These are phyloP conservation scores for Himalopsyche anomala DNA, from an alignment of 2,888 invertebrate species.

Conservation along the genomic window DNA sequence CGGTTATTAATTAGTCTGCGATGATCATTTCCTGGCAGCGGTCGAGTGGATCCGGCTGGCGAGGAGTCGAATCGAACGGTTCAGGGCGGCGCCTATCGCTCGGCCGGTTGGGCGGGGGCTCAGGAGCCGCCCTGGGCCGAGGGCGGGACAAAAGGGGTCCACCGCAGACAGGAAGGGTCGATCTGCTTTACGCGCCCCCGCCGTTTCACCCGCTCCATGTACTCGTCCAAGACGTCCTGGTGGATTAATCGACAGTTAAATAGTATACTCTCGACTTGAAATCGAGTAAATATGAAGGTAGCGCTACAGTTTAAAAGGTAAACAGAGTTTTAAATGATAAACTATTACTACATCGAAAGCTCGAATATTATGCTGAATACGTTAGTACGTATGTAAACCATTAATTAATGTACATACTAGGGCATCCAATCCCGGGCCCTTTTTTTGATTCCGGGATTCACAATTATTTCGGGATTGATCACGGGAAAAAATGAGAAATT, in stretches of 20 bases:
- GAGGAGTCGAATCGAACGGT: slow-evolving; percentile 32
- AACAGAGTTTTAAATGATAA: no score
- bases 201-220: slow-evolving; percentile 87
- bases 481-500: no score
- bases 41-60: not conserved
- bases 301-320: no score
- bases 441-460: no score
- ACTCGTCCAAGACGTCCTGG: slow-evolving; percentile 95
- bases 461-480: no score
- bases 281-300: not conserved
- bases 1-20: not conserved
- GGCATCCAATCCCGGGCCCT: no score
- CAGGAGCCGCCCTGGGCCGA: slow-evolving; percentile 71
- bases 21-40: slow-evolving; percentile 5
- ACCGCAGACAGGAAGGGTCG: slow-evolving; percentile 90
- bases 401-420: no score
- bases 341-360: no score
- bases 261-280: not conserved
- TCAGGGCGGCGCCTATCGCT: slow-evolving; percentile 63
- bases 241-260: slow-evolving; percentile 44
- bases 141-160: slow-evolving; percentile 87
- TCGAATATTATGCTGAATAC: no score
- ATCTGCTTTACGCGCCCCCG: slow-evolving; percentile 91
- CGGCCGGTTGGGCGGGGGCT: slow-evolving; percentile 69
- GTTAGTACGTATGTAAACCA: no score